phyloP scores from a whole-genome alignment of 2,888 invertebrate species.

The Abscondita cerata region DNA sequence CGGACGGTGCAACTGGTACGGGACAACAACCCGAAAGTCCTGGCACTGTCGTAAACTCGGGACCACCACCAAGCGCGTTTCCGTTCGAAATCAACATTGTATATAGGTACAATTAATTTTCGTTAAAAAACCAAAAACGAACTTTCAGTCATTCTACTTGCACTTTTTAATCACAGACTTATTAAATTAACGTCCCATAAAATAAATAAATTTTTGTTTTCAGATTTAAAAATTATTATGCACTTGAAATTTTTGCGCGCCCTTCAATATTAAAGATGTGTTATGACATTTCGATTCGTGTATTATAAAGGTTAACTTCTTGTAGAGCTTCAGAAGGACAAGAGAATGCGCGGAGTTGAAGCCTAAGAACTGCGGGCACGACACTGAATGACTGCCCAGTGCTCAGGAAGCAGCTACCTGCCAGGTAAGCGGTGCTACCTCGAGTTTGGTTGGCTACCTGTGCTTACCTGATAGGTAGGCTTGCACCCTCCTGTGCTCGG shows the following conservation, averaged over 20 bases:
- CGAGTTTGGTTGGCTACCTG: constrained; percentile 58
- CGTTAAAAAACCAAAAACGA: too few relatives aligned
- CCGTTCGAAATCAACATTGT: constrained; percentile 71
- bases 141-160: too few relatives aligned
- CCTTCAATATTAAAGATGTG: neutral
- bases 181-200: too few relatives aligned
- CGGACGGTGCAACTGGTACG: constrained; percentile 65
- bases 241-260: neutral
- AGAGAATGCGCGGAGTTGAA: constrained; percentile 48
- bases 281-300: neutral
- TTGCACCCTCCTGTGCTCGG: constrained; percentile 55
- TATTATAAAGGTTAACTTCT: constrained; percentile 10
- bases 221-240: too few relatives aligned
- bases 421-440: constrained; percentile 57
- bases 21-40: constrained; percentile 57
- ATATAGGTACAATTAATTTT: too few relatives aligned
- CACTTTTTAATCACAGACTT: too few relatives aligned
- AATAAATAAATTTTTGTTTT: too few relatives aligned
- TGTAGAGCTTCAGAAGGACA: constrained; percentile 13
- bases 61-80: constrained; percentile 65
- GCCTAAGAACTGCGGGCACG: constrained; percentile 58
- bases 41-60: constrained; percentile 58
- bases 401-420: constrained; percentile 53
- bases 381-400: constrained; percentile 59
- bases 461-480: constrained; percentile 58